phyloP scores from a whole-genome alignment of 1,140 invertebrate species.

The Cotesia typhae region DNA sequence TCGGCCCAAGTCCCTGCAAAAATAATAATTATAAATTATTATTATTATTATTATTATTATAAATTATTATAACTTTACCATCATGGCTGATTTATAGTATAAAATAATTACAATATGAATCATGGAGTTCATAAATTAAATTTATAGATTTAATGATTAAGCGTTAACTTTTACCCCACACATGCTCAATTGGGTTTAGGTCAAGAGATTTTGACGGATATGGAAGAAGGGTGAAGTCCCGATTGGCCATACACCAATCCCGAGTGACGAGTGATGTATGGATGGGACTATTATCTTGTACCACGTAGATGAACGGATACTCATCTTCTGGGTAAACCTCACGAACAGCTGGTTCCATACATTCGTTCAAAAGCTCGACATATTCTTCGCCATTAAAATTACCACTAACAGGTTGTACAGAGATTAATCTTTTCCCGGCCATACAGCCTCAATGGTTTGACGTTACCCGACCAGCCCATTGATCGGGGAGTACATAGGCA shows the following conservation, averaged over 20 bases:
- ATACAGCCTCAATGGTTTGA: not conserved
- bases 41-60: no score
- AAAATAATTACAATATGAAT: no score
- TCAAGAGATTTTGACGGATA: not conserved
- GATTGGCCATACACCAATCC: slow-evolving; percentile 8
- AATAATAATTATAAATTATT: no score
- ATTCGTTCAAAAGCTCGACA: not conserved
- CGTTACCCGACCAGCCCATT: not conserved
- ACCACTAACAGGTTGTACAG: not conserved
- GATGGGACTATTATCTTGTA: not conserved
- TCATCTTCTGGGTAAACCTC: slow-evolving; percentile 5
- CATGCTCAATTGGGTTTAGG: not conserved
- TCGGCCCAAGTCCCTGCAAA: no score
- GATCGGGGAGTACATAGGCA: not conserved
- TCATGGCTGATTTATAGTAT: no score
- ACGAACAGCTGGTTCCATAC: slow-evolving; percentile 6
- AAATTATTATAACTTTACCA: no score
- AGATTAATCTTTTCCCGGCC: not conserved
- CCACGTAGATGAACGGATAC: not conserved
- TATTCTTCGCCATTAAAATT: slow-evolving; percentile 8
- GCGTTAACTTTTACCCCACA: no score
- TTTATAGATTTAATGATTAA: no score
- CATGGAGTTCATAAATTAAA: no score
- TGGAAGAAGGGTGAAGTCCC: not conserved
- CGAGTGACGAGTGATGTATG: not conserved